Base-by-base conservation (phyloP, 1,140 invertebrate genomes). In the Anadara kagoshimensis region DNA sequence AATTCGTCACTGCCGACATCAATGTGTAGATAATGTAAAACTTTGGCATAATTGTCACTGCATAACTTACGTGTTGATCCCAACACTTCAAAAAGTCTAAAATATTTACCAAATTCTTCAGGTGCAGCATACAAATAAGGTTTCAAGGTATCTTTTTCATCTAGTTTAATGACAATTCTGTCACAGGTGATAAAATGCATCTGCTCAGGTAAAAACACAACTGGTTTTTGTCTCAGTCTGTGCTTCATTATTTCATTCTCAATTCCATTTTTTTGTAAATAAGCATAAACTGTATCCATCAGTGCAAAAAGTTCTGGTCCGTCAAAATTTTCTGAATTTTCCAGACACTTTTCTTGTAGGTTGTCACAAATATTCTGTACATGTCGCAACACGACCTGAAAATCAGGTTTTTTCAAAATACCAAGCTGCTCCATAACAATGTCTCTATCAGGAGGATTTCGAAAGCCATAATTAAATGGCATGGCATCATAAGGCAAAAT, bases 61-160 rank as follows among this genome's bases (percentile, higher is more conserved):
- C 51, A 36, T 41, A 18, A 8, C 1, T 36, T 26, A n/a, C 18
- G 10, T 3, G 51, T 53, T 49, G 53, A 51, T 16, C 62, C 62
- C n/a, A 64, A 22, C 7, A 53, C 5, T 14, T 64, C 47, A 53
- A 64, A 64, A 36, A 64, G 26, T 22, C 51, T 64, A 36, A 53
- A 64, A 22, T 64, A 64, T 11, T 43, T 49, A 41, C 45, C 62
- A 64, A 51, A 64, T 64, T 64, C 47, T 20, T 64, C 62, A 14
- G 62, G 62, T 10, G 41, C 47, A 20, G 49, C 47, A 45, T 51
- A 51, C 14, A 64, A 14, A 36, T 64, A 64, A 10, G 62, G 62
- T 24, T 41, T 64, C 7, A 64, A 51, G n/a, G 49, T 49, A n/a
- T 51, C 10, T 16, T 62, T 22, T 59, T 71, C 51, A 22, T 29